phyloP scores from a whole-genome alignment of 2,888 invertebrate species.

The Cartodere bifasciata region DNA sequence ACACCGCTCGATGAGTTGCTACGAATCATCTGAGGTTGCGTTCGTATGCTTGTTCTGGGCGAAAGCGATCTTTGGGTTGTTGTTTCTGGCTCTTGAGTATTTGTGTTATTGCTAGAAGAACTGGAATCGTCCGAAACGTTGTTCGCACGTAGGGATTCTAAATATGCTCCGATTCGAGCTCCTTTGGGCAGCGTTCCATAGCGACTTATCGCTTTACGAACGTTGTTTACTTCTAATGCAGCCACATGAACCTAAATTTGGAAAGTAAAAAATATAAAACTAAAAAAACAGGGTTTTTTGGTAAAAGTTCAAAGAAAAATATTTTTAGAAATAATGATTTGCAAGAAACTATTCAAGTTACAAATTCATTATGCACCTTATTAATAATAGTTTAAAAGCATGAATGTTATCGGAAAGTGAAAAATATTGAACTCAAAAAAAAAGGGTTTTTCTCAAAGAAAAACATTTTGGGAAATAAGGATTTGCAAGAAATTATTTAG shows the following conservation, averaged over 20 bases:
- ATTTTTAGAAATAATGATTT: too few species aligned
- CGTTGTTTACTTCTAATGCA: slow-evolving; percentile 90
- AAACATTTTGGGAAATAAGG: too few species aligned
- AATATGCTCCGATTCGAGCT: slow-evolving; percentile 89
- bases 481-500: too few species aligned
- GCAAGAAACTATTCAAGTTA: too few species aligned
- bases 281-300: too few species aligned
- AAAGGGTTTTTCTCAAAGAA: too few species aligned
- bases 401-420: too few species aligned
- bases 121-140: slow-evolving; percentile 41
- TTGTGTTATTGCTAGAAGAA: slow-evolving; percentile 17
- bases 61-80: slow-evolving; percentile 44
- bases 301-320: too few species aligned
- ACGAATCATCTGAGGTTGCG: slow-evolving; percentile 73
- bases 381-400: too few species aligned
- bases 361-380: too few species aligned
- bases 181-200: slow-evolving; percentile 96
- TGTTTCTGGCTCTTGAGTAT: slow-evolving; percentile 16
- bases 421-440: too few species aligned
- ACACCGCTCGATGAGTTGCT: slow-evolving; percentile 82
- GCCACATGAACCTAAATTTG: slow-evolving; percentile 62
- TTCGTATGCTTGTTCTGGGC: slow-evolving; percentile 50
- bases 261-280: slow-evolving; percentile 3
- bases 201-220: slow-evolving; percentile 84
- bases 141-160: slow-evolving; percentile 83